Conservation (phyloP, 2,113 vertebrate genomes). For the Mus musculus region GRCm39 chr2:75097501-75098000, state of each 20-base stretch:
- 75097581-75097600: constrained; percentile 80
- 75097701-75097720: constrained; percentile 83
- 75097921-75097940: not conserved
- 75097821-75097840: not conserved
- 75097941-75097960: not conserved
- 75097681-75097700: constrained; percentile 83
- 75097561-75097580: constrained; percentile 78
- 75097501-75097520: constrained; percentile 60
- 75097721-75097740: constrained; percentile 82
- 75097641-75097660: constrained; percentile 79
- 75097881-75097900: not conserved
- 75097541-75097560: constrained; percentile 77
- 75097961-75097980: not conserved
- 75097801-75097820: not conserved
- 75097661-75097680: constrained; percentile 83
- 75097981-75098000: not conserved
- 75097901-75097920: not conserved
- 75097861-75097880: accelerated
- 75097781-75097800: not conserved
- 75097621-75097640: constrained; percentile 81
- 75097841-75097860: not conserved
- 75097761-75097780: constrained; percentile 49
- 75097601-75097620: constrained; percentile 76
- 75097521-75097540: constrained; percentile 57
- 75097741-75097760: constrained; percentile 78